Evolutionary conservation across 2,888 invertebrate genomes (phyloP), one percentile per base, ranked within the genome.

Genomic region (Gryllus longicercus): DNA sequence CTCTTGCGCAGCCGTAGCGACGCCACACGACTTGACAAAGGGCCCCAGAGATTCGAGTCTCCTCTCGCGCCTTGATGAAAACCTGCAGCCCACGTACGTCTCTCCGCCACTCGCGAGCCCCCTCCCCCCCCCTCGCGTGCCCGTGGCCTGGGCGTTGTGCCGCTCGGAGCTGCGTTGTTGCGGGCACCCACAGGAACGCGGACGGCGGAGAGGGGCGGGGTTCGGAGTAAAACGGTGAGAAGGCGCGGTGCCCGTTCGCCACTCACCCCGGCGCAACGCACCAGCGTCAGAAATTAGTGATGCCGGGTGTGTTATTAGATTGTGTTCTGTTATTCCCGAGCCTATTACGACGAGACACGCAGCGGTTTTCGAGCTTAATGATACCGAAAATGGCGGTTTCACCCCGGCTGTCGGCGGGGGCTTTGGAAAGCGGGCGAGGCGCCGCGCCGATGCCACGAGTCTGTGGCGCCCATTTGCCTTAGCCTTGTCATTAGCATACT

Each of bases 31-130:
- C 63, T 63, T 63, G 63, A 63, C 63, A 63, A 63, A 63, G n/a
- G 63, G n/a, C 63, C 63, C 63, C 63, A 63, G 63, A 63, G 63
- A 63, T 63, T 63, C 63, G 63, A 63, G 63, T 63, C n/a, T 63
- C 63, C n/a, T n/a, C 63, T 63, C 63, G 63, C 63, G 14, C 16
- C 63, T 63, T 63, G 63, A 63, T 63, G 63, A 63, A 63, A 63
- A 63, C n/a, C 63, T 63, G 63, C 63, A 63, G n/a, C 16, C 63
- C 63, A 14, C n/a, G 63, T n/a, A 63, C 63, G 16, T n/a, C n/a
- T 63, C 63, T 3, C 16, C 63, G 63, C 16, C 63, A 63, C 63
- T 63, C 63, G 16, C 63, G 12, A 3, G 12, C 5, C 63, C 63
- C 63, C 2, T 8, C 38, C 38, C 4, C 38, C 5, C 38, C 38